Evolutionary conservation across 1,140 invertebrate genomes (phyloP), one percentile per base, ranked within the genome.

Genomic region (Plutomurus gul): DNA sequence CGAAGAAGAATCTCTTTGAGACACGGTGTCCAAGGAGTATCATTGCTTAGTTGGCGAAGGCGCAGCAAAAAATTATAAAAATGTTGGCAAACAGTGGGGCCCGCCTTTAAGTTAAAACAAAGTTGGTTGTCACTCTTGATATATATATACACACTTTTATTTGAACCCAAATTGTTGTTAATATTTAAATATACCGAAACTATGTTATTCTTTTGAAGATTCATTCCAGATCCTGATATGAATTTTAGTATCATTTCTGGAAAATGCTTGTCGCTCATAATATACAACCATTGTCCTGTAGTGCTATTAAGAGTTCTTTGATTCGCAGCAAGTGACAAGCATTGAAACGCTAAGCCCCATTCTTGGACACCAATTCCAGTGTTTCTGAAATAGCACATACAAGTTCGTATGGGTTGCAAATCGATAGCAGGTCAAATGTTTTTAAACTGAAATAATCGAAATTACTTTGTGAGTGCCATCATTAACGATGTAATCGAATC

Each of bases 21-120:
- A 49, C 79, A 82, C 8, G 46, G 43, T 18, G 81, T 81, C 83
- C 83, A 84, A 7, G 72, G 60, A 70, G 65, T 81, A n/a, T 75
- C 83, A 47, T 47, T 49, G 43, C 76, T 81, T 22, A 79, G 37
- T 40, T 82, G 73, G 8, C 77, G 89, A 22, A 95, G 85, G 83
- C 93, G 88, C 11, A 91, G 86, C 11, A 95, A 85, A 78, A 95
- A 90, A 82, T 93, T 91, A 84, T 93, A 90, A 70, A 95, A 87
- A 46, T 92, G 90, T 84, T 91, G 90, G 74, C 92, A 92, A 22
- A 94, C 90, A 43, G 92, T 92, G 36, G 93, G 93, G n/a, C 93
- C 93, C 84, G 92, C 93, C 92, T 93, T 82, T 75, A 80, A 46
- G 75, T 2, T 3, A 27, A 36, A 5, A 76, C 56, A 82, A 40